These are phyloP conservation scores for Gadus chalcogrammus DNA, from an alignment of 2,113 vertebrate genomes.

Conservation along the genomic window DNA sequence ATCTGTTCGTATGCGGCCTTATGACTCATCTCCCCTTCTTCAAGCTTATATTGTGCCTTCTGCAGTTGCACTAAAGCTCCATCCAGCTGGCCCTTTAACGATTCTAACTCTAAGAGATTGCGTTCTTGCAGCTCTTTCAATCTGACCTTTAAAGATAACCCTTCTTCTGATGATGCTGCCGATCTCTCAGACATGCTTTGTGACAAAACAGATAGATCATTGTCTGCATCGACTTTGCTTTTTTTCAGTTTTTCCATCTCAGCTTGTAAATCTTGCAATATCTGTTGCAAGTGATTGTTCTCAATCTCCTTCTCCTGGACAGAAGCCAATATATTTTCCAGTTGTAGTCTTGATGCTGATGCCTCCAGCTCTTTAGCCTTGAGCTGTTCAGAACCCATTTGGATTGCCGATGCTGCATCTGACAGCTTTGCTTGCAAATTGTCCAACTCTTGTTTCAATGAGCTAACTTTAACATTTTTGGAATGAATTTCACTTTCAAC, in stretches of 20 bases:
- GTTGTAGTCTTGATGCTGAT: conserved; percentile 60
- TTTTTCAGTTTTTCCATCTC: conserved; percentile 57
- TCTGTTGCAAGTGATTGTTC: conserved; percentile 52
- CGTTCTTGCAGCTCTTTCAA: conserved; percentile 47
- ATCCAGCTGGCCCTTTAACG: conserved; percentile 55
- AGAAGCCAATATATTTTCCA: conserved; percentile 69
- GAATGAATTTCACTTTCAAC: conserved; percentile 72
- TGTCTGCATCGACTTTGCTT: conserved; percentile 39
- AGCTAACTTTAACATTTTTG: conserved; percentile 77
- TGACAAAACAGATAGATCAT: conserved; percentile 36
- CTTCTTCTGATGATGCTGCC: conserved; percentile 37
- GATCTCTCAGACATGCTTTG: conserved; percentile 49
- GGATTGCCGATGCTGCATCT: conserved; percentile 62
- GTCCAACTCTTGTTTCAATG: conserved; percentile 77
- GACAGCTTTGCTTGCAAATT: conserved; percentile 72
- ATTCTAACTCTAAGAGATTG: conserved; percentile 49
- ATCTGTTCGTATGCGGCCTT: conserved; percentile 50
- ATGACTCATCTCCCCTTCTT: conserved; percentile 52
- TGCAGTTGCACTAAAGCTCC: conserved; percentile 35
- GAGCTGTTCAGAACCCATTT: conserved; percentile 66
- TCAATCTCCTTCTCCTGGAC: conserved; percentile 72
- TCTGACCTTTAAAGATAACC: conserved; percentile 39
- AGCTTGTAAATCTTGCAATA: conserved; percentile 64
- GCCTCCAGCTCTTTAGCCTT: conserved; percentile 60
- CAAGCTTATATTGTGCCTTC: conserved; percentile 46